Evolutionary conservation across 1,140 invertebrate genomes (phyloP).

Genomic region (Rhizoglyphus robini): DNA sequence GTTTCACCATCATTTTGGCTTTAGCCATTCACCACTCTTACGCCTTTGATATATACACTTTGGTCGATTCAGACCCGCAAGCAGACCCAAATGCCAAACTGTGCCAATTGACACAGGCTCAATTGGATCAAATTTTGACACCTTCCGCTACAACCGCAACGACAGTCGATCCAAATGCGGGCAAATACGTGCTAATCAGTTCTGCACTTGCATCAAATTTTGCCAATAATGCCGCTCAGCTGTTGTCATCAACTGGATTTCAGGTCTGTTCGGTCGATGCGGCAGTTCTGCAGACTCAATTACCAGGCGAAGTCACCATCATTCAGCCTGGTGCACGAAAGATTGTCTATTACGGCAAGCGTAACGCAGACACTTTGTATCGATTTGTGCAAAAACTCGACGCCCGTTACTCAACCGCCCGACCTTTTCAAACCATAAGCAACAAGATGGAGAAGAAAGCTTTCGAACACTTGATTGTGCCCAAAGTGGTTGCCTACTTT

Average conservation of each 20-base stretch:
- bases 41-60: not conserved
- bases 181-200: not conserved
- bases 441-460: slow-evolving; percentile 25
- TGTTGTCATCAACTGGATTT: not conserved
- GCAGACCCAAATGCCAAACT: not conserved
- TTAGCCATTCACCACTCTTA: not conserved
- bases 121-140: not conserved
- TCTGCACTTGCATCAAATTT: not conserved
- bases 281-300: no score
- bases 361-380: not conserved
- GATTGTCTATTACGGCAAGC: slow-evolving; percentile 2
- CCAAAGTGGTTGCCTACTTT: slow-evolving; percentile 24
- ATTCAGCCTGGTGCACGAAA: not conserved
- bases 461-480: slow-evolving; percentile 22
- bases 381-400: not conserved
- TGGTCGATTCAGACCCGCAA: not conserved
- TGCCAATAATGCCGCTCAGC: not conserved
- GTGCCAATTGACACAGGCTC: not conserved
- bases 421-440: slow-evolving; percentile 21
- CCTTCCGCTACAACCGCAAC: no score
- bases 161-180: not conserved
- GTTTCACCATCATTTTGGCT: not conserved
- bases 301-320: not conserved
- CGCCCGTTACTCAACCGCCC: not conserved
- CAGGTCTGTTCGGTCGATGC: not conserved